A percentile compares a stretch with the other conserved stretches of the same genome.
These are phyloP conservation scores for Ellobius talpinus DNA, from an alignment of 2,113 vertebrate genomes.

Conservation along the genomic window DNA sequence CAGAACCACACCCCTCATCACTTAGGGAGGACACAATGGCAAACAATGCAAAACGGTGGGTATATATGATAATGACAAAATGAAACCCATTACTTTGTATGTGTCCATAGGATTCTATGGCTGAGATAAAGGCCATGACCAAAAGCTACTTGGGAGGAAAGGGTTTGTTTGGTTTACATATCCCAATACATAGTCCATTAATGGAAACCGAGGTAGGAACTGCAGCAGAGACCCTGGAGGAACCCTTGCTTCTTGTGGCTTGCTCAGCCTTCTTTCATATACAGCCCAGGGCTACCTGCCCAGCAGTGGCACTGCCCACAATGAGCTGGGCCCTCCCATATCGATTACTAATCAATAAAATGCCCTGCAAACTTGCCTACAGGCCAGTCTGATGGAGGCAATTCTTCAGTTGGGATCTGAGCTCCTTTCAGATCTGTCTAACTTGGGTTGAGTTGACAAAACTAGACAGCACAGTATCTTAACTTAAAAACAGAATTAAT, in stretches of 20 bases:
- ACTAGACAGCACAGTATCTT: not conserved
- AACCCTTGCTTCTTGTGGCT: not conserved
- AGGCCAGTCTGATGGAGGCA: too few relatives aligned
- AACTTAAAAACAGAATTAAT: not conserved
- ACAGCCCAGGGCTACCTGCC: not conserved
- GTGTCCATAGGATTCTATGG: not conserved
- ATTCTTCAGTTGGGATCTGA: not conserved
- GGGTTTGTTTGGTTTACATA: not conserved
- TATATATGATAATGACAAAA: not conserved
- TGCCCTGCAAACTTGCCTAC: not conserved
- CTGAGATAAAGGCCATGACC: not conserved
- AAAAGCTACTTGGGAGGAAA: not conserved
- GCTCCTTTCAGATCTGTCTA: not conserved
- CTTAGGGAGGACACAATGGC: not conserved
- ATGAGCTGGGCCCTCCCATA: not conserved
- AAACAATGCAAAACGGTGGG: too few relatives aligned
- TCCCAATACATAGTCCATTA: not conserved
- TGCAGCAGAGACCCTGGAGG: not conserved
- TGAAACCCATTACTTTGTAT: not conserved
- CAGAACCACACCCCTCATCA: not conserved
- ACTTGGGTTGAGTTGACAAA: not conserved
- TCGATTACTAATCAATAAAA: not conserved
- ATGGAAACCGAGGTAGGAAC: not conserved
- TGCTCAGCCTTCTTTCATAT: not conserved
- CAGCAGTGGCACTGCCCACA: not conserved